A percentile compares a stretch with the other conserved stretches of the same genome.
These are phyloP conservation scores for Microtus californicus DNA, from an alignment of 2,797 vertebrate species.

Conservation along the genomic window DNA sequence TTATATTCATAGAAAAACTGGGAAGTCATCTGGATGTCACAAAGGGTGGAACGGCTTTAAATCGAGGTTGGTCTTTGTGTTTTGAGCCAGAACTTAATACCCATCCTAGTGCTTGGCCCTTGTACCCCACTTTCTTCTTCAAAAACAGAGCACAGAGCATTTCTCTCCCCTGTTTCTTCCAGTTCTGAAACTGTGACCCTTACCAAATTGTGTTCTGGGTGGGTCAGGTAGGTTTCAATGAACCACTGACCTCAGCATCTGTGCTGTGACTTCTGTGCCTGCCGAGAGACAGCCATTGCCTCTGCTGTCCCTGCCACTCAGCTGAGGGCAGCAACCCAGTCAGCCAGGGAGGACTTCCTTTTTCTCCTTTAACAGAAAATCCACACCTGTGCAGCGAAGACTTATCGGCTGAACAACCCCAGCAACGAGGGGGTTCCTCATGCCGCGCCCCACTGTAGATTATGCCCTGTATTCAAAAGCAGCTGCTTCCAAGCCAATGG, in stretches of 20 bases:
- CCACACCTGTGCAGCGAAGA: not conserved
- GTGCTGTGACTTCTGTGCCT: not conserved
- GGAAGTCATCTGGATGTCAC: not conserved
- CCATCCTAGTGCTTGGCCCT: not conserved
- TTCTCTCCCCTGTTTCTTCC: not conserved
- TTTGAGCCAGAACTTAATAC: not conserved
- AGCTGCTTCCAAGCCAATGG: not conserved
- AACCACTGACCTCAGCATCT: not conserved
- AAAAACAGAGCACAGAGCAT: not conserved
- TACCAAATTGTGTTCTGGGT: not conserved
- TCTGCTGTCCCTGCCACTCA: not conserved
- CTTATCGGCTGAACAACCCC: not conserved
- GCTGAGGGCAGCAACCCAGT: too few species aligned
- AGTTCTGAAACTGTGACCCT: not conserved
- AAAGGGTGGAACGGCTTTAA: not conserved
- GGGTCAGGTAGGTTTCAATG: not conserved
- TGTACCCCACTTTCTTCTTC: not conserved
- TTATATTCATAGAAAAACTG: slow-evolving; percentile 21
- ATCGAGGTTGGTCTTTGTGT: not conserved
- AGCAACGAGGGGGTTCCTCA: not conserved
- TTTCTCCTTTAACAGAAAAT: slow-evolving; percentile 6
- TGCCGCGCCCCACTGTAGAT: not conserved
- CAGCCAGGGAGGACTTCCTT: not conserved
- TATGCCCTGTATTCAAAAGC: not conserved
- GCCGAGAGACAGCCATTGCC: not conserved